Evolutionary conservation across 2,113 vertebrate species (phyloP).

Genomic region (Balaenoptera acutorostrata): DNA sequence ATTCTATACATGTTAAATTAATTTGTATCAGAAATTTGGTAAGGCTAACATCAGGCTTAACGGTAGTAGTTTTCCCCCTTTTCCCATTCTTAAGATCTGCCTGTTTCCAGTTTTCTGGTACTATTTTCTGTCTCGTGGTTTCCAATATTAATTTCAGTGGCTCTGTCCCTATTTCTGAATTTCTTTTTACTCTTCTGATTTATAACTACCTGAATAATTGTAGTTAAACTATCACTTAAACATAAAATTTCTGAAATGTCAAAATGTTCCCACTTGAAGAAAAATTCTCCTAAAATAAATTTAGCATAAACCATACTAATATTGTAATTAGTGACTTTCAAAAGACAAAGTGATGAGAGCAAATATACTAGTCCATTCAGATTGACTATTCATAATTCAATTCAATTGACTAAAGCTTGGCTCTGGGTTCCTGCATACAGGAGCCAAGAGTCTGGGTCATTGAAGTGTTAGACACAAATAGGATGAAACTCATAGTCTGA

Average conservation of each 20-base stretch:
- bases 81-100: neutral
- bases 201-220: neutral
- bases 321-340: neutral
- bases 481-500: neutral
- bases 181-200: neutral
- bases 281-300: neutral
- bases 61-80: neutral
- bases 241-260: neutral
- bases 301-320: neutral
- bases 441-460: neutral
- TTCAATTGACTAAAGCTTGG: neutral
- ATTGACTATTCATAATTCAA: neutral
- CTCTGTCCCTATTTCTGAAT: neutral
- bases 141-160: neutral
- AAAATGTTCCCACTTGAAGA: constrained; percentile 5
- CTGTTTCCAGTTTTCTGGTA: neutral
- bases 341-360: neutral
- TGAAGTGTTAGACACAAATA: neutral
- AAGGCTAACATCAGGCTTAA: neutral
- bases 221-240: neutral
- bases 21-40: neutral
- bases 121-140: constrained; percentile 1
- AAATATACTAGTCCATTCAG: neutral
- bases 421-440: neutral
- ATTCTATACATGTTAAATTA: neutral